phyloP scores from a whole-genome alignment of 2,797 vertebrate species.

The Saxicola maurus region DNA sequence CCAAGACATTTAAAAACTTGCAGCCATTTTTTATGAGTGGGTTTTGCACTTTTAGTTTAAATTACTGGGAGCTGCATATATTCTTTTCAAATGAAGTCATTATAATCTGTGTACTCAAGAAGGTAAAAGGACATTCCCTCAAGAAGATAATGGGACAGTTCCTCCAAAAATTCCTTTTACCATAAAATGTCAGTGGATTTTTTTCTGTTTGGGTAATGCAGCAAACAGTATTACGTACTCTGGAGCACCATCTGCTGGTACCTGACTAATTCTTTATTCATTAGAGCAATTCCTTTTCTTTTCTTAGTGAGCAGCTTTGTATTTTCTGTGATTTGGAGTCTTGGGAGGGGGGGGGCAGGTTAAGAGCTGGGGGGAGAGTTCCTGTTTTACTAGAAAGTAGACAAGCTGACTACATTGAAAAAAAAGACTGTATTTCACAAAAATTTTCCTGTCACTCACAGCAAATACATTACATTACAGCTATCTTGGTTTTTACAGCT shows the following conservation, averaged over 20 bases:
- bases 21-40: not conserved
- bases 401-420: not conserved
- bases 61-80: not conserved
- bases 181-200: not conserved
- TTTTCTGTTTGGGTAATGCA: not conserved
- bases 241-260: slow-evolving; percentile 22
- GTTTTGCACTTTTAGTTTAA: not conserved
- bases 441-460: not conserved
- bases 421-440: not conserved
- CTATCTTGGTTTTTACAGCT: not conserved
- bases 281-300: not conserved
- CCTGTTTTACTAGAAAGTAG: not conserved
- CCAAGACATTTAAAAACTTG: not conserved
- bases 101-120: not conserved
- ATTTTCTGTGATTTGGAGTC: not conserved
- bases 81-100: not conserved
- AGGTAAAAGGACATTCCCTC: not conserved
- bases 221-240: not conserved
- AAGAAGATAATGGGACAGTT: not conserved
- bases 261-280: not conserved
- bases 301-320: not conserved
- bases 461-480: not conserved
- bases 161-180: not conserved
- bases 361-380: fast-evolving
- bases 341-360: not conserved